Conservation (phyloP, 2,113 vertebrate species). For the Proterorhinus semilunaris region DNA sequence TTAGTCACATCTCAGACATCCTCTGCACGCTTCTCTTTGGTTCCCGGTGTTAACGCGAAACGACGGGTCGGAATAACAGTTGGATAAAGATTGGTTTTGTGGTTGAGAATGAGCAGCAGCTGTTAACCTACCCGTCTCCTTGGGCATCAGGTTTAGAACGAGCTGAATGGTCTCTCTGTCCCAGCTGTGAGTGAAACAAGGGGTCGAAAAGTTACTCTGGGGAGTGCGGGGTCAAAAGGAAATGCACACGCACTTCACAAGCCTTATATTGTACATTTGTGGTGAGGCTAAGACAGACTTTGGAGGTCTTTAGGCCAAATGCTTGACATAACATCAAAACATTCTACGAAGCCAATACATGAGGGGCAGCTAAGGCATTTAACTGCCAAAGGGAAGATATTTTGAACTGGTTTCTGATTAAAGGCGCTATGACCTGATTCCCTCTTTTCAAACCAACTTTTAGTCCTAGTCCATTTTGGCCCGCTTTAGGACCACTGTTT, state of each 20-base stretch:
- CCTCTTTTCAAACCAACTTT: no score
- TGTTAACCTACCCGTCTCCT: slow-evolving; percentile 83
- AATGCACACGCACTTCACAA: slow-evolving; percentile 44
- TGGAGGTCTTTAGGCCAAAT: neutral
- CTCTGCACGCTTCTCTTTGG: slow-evolving; percentile 10
- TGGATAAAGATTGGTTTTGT: slow-evolving; percentile 39
- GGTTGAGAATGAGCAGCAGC: slow-evolving; percentile 28
- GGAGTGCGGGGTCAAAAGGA: slow-evolving; percentile 46
- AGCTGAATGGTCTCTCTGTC: slow-evolving; percentile 90
- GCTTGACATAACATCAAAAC: neutral
- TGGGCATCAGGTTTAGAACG: slow-evolving; percentile 83
- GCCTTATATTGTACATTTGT: slow-evolving; percentile 22
- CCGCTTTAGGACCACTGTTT: slow-evolving; percentile 23
- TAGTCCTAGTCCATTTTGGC: no score
- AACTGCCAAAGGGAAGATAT: no score
- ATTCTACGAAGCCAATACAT: no score
- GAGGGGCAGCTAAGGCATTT: no score
- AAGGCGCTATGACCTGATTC: no score
- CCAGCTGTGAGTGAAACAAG: slow-evolving; percentile 82
- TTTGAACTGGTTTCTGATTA: no score
- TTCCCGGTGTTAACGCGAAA: slow-evolving; percentile 32
- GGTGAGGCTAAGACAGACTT: slow-evolving; percentile 16
- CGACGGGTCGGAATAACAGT: slow-evolving; percentile 51
- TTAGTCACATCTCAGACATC: slow-evolving; percentile 42
- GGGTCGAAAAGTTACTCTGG: slow-evolving; percentile 39